These are phyloP conservation scores for Agonum fuliginosum DNA, from an alignment of 2,888 invertebrate species.

Conservation along the genomic window DNA sequence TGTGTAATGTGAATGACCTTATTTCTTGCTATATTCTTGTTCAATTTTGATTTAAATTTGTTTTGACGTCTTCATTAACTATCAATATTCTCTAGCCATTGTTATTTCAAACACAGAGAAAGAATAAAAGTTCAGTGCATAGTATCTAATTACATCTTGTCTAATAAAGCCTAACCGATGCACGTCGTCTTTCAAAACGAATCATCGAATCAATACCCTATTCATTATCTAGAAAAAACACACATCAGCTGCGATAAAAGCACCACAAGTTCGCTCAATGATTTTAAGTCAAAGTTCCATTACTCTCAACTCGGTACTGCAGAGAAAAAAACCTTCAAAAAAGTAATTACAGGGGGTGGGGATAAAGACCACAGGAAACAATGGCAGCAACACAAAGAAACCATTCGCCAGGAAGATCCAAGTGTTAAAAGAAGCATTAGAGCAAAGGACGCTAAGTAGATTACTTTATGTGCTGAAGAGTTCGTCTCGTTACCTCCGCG, in stretches of 20 bases:
- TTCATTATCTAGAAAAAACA: neutral
- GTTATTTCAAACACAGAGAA: too few relatives aligned
- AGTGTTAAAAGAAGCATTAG: conserved; percentile 38
- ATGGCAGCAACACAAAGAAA: conserved; percentile 32
- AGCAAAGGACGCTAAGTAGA: conserved; percentile 28
- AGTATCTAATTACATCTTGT: too few relatives aligned
- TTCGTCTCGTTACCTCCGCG: neutral
- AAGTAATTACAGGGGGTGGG: conserved; percentile 25
- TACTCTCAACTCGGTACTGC: neutral
- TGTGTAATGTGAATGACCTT: too few relatives aligned
- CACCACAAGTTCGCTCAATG: neutral
- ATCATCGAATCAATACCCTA: neutral
- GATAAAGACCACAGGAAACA: conserved; percentile 34
- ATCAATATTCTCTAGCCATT: too few relatives aligned
- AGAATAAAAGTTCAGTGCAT: too few relatives aligned
- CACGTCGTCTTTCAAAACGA: neutral
- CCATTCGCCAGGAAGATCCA: conserved; percentile 17
- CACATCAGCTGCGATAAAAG: too few relatives aligned
- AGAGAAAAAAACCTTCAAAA: conserved; percentile 16
- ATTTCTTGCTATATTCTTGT: too few relatives aligned
- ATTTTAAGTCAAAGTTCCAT: neutral
- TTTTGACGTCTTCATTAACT: too few relatives aligned
- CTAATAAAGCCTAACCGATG: too few relatives aligned
- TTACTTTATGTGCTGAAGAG: conserved; percentile 5
- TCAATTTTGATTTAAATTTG: too few relatives aligned